Evolutionary conservation across 2,888 invertebrate species (phyloP).

Genomic region (Harpalus rufipes): DNA sequence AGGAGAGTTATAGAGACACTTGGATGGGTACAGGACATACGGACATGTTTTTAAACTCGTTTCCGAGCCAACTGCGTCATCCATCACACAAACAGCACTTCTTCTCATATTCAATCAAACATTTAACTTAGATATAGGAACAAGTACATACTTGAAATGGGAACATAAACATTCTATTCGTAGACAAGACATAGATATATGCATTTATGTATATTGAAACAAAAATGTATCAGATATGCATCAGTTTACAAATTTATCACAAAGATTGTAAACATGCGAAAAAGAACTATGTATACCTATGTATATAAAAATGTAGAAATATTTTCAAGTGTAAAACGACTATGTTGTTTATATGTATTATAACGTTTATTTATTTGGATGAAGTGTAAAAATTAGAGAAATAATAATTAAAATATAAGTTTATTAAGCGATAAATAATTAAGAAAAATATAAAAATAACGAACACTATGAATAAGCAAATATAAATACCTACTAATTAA

Average conservation of each 20-base stretch:
- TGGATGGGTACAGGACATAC: slow-evolving; percentile 1
- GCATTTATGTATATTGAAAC: background rate
- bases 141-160: background rate
- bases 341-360: no score
- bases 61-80: background rate
- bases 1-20: slow-evolving; percentile 40
- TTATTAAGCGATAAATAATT: no score
- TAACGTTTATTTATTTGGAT: no score
- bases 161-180: background rate
- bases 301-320: no score
- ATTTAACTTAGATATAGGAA: background rate
- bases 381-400: no score
- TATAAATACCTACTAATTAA: no score
- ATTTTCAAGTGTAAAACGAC: no score
- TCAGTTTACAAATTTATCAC: background rate
- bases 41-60: slow-evolving; percentile 2
- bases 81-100: slow-evolving; percentile 1
- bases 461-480: no score
- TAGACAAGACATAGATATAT: background rate
- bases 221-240: background rate
- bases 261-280: no score
- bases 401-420: no score
- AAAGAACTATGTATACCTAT: no score
- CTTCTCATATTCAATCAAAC: slow-evolving; percentile 3
- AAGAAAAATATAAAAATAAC: no score